Conservation (phyloP, 2,888 invertebrate genomes). For the Tenthredo distinguenda region DNA sequence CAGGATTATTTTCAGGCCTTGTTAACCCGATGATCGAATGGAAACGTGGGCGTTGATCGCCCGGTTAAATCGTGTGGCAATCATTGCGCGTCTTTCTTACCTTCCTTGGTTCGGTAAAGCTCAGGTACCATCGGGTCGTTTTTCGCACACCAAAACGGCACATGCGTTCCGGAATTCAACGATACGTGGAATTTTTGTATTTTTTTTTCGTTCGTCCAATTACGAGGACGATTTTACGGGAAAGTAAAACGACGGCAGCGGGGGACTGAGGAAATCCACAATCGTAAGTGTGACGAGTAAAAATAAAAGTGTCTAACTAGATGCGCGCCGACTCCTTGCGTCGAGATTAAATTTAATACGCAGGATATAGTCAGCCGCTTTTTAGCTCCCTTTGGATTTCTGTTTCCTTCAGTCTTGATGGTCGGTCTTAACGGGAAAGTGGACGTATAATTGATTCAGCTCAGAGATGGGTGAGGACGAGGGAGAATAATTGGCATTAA, state of each 20-base stretch:
- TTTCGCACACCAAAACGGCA: background rate
- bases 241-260: background rate
- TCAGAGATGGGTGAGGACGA: background rate
- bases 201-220: no score
- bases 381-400: background rate
- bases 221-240: background rate
- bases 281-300: background rate
- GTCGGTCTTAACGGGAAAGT: background rate
- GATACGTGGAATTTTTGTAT: background rate
- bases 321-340: background rate
- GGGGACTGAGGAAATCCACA: background rate
- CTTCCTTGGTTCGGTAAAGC: slow-evolving; percentile 34
- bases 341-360: background rate
- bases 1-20: slow-evolving; percentile 9
- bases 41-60: slow-evolving; percentile 28
- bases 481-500: background rate
- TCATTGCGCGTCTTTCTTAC: slow-evolving; percentile 21
- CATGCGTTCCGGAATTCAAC: background rate
- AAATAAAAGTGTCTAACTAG: background rate
- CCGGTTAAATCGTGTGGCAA: slow-evolving; percentile 16
- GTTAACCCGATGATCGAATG: slow-evolving; percentile 8
- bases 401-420: background rate
- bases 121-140: background rate
- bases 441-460: background rate
- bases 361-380: background rate